Base-by-base conservation (phyloP, 2,888 invertebrate genomes). In the Priocnemis perturbator region DNA sequence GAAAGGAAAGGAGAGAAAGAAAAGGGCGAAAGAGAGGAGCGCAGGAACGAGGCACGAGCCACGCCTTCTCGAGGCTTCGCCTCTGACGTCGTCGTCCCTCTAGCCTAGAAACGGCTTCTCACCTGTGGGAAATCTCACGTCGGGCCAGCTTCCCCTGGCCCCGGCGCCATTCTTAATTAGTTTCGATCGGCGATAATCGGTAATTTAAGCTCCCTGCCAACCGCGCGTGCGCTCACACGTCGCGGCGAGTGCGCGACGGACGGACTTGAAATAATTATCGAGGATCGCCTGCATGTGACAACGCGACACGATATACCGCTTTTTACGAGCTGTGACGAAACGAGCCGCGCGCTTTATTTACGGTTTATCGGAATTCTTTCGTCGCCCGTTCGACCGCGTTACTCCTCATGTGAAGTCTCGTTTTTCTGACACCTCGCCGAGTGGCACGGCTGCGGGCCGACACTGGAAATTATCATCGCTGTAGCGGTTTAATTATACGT, bases 111-210 rank as follows among this genome's bases (percentile, higher is more conserved):
- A 71, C 64, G 37, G 63, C 60, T 65, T 71, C 53, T 61, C 45
- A 66, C 65, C 69, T 58, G 59, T 69, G 70, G 60, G 69, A 71
- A 73, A 72, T 70, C 69, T 74, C 67, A 23, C 17, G 59, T 21
- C 17, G 21, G 21, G 20, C 20, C 14, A 14, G 17, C 23, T 47
- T 62, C 30, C 53, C 56, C 53, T 57, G 47, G 15, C 48, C 56
- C 19, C 26, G 66, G 56, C 64, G 58, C 67, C 67, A 69, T 80
- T 79, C 75, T 77, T 74, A 75, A 78, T 79, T 78, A 73, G 58
- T 48, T 66, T 47, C 60, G 65, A 68, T 66, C 59, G 55, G 14
- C 62, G 70, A 73, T 78, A 75, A 77, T 77, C 73, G 71, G 69
- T 64, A 64, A 77, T 70, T 71, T 21, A 21, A 37, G 37, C 11